These are phyloP conservation scores for Mythimna vitellina DNA, from an alignment of 2,888 invertebrate genomes.

Conservation along the genomic window DNA sequence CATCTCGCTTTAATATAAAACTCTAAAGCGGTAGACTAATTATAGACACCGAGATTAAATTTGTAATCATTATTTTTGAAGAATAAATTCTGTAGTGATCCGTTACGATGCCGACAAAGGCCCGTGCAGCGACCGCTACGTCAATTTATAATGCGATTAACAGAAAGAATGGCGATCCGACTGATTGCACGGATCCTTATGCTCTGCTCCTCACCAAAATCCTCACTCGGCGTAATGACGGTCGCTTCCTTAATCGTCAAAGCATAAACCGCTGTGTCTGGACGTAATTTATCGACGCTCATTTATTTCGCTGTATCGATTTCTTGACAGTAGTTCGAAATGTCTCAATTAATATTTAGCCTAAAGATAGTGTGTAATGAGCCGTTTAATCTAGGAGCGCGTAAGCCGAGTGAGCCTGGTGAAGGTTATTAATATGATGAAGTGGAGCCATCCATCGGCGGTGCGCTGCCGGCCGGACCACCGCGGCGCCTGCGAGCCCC, in stretches of 20 bases:
- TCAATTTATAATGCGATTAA: slow-evolving; percentile 90
- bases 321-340: slow-evolving; percentile 83
- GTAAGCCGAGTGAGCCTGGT: slow-evolving; percentile 87
- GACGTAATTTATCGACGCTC: slow-evolving; percentile 78
- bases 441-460: slow-evolving; percentile 82
- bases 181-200: slow-evolving; percentile 84
- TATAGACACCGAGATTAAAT: slow-evolving; percentile 80
- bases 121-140: slow-evolving; percentile 78
- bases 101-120: slow-evolving; percentile 86
- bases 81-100: slow-evolving; percentile 80
- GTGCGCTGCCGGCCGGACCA: slow-evolving; percentile 78
- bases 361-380: slow-evolving; percentile 88
- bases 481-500: slow-evolving; percentile 68
- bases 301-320: slow-evolving; percentile 80
- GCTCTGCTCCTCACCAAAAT: slow-evolving; percentile 79
- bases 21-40: slow-evolving; percentile 75
- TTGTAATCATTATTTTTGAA: slow-evolving; percentile 82
- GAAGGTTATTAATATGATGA: slow-evolving; percentile 87
- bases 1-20: slow-evolving; percentile 49
- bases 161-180: slow-evolving; percentile 85
- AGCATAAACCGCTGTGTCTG: slow-evolving; percentile 70
- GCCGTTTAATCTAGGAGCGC: slow-evolving; percentile 84
- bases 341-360: slow-evolving; percentile 90
- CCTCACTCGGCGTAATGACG: slow-evolving; percentile 77
- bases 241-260: slow-evolving; percentile 76